Base-by-base conservation (phyloP, 2,797 vertebrate genomes). In the Cuculus canorus region DNA sequence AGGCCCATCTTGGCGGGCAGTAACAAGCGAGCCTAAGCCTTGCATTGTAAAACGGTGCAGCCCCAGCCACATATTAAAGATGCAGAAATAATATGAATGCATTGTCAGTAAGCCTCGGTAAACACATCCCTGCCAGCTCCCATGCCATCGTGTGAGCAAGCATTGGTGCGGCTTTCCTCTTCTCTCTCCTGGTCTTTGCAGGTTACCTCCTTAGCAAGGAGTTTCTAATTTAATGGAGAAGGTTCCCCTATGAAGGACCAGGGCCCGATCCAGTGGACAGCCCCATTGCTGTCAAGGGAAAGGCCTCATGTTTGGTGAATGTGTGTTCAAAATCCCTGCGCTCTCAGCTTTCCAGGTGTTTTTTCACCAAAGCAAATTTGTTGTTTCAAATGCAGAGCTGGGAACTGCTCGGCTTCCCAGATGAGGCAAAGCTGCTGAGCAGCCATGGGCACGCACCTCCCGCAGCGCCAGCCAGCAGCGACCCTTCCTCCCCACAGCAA, bases 141-240 rank as follows among this genome's bases (percentile, higher is more conserved):
- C 5, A 1, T 0, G 71, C 75, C 47, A 33, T 11, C 8, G 1
- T 2, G 13, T 0, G 2, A 39, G 21, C 35, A 37, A 27, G 13
- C 5, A 7, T 0, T 30, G 48, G 10, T 5, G 5, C 24, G 35
- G 11, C 1, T 1, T 30, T 59, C 22, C 57, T 57, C 43, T 32
- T 18, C n/a, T 25, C 23, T 41, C 25, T 43, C 47, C 16, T 30
- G 19, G 16, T 17, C 28, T 81, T 71, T 54, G 25, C 28, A 66
- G 12, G 9, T 23, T 53, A 45, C 54, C 24, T 76, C 13, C 54
- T 50, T 3, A 21, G 52, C 5, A 5, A 3, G 6, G 16, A 47
- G 23, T 17, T 25, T 83, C 23, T 37, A 15, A 70, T 60, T 53
- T 33, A 72, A 52, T 81, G 24, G 37, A 22, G 24, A 86, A 79